phyloP scores from a whole-genome alignment of 2,797 vertebrate species.

The Cirrhinus mrigala region DNA sequence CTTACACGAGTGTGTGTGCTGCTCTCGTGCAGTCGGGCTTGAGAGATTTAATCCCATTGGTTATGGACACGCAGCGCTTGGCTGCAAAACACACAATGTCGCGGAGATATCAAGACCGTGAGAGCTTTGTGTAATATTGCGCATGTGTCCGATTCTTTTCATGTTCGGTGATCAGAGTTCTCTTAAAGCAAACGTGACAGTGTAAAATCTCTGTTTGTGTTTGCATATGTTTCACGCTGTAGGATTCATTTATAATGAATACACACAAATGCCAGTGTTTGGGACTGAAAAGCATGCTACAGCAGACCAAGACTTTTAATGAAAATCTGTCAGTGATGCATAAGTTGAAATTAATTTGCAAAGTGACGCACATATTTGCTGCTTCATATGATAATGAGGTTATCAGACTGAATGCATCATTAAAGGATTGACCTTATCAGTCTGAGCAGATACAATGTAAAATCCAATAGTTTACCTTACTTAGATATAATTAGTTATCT shows the following conservation, averaged over 20 bases:
- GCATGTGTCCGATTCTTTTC: not conserved
- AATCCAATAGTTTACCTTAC: too few relatives aligned
- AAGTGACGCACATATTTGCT: not conserved
- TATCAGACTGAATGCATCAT: not conserved
- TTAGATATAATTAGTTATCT: too few relatives aligned
- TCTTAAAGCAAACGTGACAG: not conserved
- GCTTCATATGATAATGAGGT: not conserved
- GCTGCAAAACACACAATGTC: conserved; percentile 42
- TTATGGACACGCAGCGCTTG: conserved; percentile 43
- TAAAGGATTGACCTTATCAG: not conserved
- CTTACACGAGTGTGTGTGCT: conserved; percentile 1
- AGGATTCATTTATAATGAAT: conserved; percentile 3
- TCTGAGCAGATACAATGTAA: not conserved
- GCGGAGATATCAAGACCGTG: conserved; percentile 38
- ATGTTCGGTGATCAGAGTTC: conserved; percentile 23
- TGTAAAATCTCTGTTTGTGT: conserved; percentile 5
- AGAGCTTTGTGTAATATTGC: conserved; percentile 21
- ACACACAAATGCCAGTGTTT: not conserved
- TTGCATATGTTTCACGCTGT: not conserved
- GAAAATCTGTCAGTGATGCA: not conserved
- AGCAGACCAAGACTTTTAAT: not conserved
- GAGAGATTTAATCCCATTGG: conserved; percentile 52
- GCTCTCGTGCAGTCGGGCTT: conserved; percentile 35
- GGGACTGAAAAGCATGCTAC: not conserved
- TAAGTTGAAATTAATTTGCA: not conserved